phyloP scores from a whole-genome alignment of 2,797 vertebrate genomes.

The Zalophus californianus region DNA sequence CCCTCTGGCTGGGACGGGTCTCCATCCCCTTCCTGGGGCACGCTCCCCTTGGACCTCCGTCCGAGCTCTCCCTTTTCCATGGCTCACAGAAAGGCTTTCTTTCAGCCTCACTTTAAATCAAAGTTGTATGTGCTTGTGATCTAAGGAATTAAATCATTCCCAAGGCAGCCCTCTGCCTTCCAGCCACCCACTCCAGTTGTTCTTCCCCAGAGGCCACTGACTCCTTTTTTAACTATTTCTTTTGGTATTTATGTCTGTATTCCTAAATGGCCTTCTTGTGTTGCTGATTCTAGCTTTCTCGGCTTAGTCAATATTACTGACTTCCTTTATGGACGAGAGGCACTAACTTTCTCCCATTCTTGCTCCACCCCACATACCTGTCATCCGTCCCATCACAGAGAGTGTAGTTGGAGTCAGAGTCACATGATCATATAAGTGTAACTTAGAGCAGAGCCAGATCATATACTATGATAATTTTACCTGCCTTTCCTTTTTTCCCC shows the following conservation, averaged over 20 bases:
- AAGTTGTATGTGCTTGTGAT: no score
- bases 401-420: fast-evolving
- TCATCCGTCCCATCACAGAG: no score
- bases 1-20: neutral
- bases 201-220: neutral
- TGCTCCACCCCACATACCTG: fast-evolving
- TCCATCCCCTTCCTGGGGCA: fast-evolving
- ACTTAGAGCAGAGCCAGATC: fast-evolving
- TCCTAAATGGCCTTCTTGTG: neutral
- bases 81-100: neutral
- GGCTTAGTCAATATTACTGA: fast-evolving
- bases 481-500: neutral
- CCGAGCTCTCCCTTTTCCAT: fast-evolving
- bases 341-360: fast-evolving
- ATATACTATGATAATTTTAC: fast-evolving
- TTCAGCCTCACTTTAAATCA: neutral
- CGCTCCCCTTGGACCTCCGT: fast-evolving
- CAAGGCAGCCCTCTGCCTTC: neutral
- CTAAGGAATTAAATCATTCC: neutral
- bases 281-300: neutral
- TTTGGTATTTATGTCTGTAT: neutral
- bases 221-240: neutral
- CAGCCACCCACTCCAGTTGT: neutral
- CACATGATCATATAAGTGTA: fast-evolving
- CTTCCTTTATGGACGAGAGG: neutral